Percentiles rank a stretch among this genome's conserved stretches.
Conservation (phyloP, 2,888 invertebrate genomes). For the Mesorhabditis spiculigera region DNA sequence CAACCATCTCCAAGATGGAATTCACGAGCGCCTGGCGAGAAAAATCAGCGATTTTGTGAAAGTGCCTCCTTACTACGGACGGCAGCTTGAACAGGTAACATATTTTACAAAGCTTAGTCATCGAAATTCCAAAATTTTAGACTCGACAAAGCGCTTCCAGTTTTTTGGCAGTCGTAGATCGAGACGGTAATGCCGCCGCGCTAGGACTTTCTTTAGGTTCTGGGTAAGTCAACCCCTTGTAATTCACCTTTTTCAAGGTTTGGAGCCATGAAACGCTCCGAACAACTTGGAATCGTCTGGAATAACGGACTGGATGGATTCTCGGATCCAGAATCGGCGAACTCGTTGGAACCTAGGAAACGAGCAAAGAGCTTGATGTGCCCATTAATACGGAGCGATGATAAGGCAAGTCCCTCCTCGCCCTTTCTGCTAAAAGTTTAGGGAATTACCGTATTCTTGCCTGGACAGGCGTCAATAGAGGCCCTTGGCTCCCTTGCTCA, state of each 20-base stretch:
- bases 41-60: too few species aligned
- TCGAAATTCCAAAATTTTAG: neutral
- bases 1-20: neutral
- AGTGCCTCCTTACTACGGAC: neutral
- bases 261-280: neutral
- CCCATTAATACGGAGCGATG: too few species aligned
- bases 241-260: slow-evolving; percentile 2
- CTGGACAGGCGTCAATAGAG: neutral
- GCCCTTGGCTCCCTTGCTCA: neutral
- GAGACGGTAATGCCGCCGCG: neutral
- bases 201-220: neutral
- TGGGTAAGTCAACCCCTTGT: neutral
- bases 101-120: neutral
- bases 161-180: neutral
- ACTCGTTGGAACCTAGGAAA: neutral
- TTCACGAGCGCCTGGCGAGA: too few species aligned
- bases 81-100: neutral
- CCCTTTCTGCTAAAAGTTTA: neutral
- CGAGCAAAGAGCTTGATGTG: neutral
- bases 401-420: too few species aligned
- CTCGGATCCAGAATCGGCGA: neutral
- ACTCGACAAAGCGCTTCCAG: neutral
- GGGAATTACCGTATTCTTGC: neutral
- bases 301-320: neutral
- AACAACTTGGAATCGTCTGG: neutral